Base-by-base conservation (phyloP, 2,797 vertebrate species). In the Anolis apletophallus region DNA sequence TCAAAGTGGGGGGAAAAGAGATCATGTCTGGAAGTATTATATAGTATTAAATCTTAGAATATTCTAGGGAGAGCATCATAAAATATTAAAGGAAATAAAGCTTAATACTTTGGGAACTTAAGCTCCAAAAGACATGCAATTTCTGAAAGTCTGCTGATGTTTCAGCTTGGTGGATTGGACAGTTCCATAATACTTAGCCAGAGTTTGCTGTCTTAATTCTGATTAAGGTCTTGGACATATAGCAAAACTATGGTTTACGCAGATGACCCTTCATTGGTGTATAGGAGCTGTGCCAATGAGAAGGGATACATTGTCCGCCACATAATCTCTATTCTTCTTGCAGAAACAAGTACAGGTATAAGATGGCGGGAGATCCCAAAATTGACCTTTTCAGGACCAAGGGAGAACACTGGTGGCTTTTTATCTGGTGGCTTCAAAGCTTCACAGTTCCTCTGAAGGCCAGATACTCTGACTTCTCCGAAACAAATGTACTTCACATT, bases 41-140 rank as follows among this genome's bases (percentile, higher is more conserved):
- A 93, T 88, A 59, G 6, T 75, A 81, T 95, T 92, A 95, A 86
- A 93, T 91, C 67, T 89, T 85, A 89, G 84, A 57, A 88, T 93
- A 89, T 86, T 86, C 76, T 78, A 90, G 50, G 55, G 29, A 90
- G 57, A 89, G 73, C 74, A 14, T 64, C 91, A 85, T 85, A 85
- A 90, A 94, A 79, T 12, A 72, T 89, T 91, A 16, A 88, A 87
- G 84, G 83, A 91, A 91, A 90, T 91, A 0, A 0, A 85, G 92
- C 85, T 55, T 46, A 46, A 46, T 46, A 46, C 46, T 46, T 46
- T 46, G 46, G 46, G 46, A 46, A 46, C 46, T 46, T 72, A 81
- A 80, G 40, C 81, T 81, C 59, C 40, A 29, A 81, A 85, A 88
- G 87, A 80, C 17, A 7, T 72, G 90, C 59, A 26, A 87, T 85